Percentiles rank a stretch among this genome's conserved stretches.
phyloP scores from a whole-genome alignment of 1,140 invertebrate species.

The Leptopilina clavipes region DNA sequence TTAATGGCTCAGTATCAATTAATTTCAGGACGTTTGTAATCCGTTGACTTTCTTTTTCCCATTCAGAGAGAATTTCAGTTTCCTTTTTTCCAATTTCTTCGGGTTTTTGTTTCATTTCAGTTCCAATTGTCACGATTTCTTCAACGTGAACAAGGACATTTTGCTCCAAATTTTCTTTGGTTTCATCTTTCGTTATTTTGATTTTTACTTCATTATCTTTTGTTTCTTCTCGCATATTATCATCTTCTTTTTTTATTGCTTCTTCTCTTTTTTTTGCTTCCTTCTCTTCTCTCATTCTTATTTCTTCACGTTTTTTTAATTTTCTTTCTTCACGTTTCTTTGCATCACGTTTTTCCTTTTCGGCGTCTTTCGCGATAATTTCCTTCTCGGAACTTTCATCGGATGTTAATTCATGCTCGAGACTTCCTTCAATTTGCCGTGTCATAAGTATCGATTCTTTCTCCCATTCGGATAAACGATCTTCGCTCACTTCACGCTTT shows the following conservation, averaged over 20 bases:
- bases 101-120: constrained; percentile 43
- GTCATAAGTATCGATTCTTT: constrained; percentile 46
- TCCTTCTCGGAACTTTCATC: constrained; percentile 34
- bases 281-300: constrained; percentile 30
- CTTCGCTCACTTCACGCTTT: constrained; percentile 40
- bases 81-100: constrained; percentile 38
- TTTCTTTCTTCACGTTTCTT: constrained; percentile 37
- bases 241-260: constrained; percentile 45
- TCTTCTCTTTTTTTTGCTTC: constrained; percentile 37
- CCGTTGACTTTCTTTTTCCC: constrained; percentile 42
- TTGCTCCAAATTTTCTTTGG: constrained; percentile 1
- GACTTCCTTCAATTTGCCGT: constrained; percentile 36
- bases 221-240: constrained; percentile 46
- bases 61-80: constrained; percentile 36
- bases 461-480: constrained; percentile 56
- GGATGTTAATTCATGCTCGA: not conserved
- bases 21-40: constrained; percentile 46
- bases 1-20: constrained; percentile 66
- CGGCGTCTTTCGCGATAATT: not conserved
- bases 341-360: constrained; percentile 35
- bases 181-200: constrained; percentile 42
- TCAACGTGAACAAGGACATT: not conserved
- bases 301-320: constrained; percentile 28
- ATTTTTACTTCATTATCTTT: constrained; percentile 50
- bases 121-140: not conserved